Evolutionary conservation across 2,113 vertebrate species (phyloP).

Genomic region (Peromyscus polionotus): DNA sequence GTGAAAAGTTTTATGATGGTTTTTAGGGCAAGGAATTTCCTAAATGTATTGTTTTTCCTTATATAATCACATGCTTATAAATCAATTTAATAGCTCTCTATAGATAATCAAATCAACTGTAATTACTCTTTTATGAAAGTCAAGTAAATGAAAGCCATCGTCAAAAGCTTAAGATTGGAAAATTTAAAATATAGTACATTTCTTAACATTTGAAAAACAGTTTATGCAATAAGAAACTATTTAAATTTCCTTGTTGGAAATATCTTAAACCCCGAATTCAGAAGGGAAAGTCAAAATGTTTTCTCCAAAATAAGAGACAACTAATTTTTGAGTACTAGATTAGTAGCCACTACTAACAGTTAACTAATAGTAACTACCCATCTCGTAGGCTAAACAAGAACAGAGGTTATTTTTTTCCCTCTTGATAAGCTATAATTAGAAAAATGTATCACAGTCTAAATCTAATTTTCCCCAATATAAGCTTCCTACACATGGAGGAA

Average conservation of each 20-base stretch:
- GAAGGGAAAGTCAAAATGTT: constrained; percentile 57
- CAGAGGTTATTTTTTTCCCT: background rate
- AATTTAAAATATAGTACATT: constrained; percentile 14
- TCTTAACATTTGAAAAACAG: constrained; percentile 52
- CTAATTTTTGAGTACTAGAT: constrained; percentile 49
- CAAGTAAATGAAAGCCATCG: constrained; percentile 10
- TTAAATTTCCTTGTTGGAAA: constrained; percentile 44
- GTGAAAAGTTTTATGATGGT: constrained; percentile 3
- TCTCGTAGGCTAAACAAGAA: constrained; percentile 11
- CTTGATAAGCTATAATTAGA: constrained; percentile 45
- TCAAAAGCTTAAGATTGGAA: constrained; percentile 45
- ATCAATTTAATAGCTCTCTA: constrained; percentile 52
- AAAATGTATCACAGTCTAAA: background rate
- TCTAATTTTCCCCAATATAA: constrained; percentile 39
- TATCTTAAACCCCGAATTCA: constrained; percentile 47
- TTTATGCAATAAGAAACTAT: constrained; percentile 31
- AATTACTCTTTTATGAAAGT: constrained; percentile 54
- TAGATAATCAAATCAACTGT: constrained; percentile 39
- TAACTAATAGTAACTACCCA: background rate
- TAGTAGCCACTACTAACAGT: background rate
- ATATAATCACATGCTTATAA: constrained; percentile 51
- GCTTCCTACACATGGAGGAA: background rate
- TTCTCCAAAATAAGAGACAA: constrained; percentile 28
- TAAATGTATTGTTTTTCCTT: constrained; percentile 41
- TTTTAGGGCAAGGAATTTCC: constrained; percentile 57